Base-by-base conservation (phyloP, 2,113 vertebrate species). In the Phalacrocorax carbo region DNA sequence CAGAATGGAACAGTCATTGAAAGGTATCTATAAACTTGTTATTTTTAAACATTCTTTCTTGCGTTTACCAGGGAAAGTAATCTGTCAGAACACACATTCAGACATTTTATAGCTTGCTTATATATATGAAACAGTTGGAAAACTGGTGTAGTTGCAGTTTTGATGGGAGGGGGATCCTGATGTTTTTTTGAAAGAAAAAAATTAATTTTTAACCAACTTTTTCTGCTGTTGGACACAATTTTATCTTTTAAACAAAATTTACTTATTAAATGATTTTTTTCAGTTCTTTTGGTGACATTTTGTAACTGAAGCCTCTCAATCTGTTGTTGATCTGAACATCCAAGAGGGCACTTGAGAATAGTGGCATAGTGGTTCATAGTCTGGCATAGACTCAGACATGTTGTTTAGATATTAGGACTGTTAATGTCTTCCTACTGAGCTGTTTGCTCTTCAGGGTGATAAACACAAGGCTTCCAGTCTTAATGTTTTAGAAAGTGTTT, bases 1-100 rank as follows among this genome's bases (percentile, higher is more conserved):
- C 99, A 99, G 83, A 99, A 99, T 79, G 99, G 99, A 76, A 99
- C 99, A 72, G 98, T 99, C 97, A 99, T 99, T 95, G 99, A 99
- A 98, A 99, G 99, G 99, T 99, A 98, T 66, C 84, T 88, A 25
- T 89, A 22, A 14, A 23, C 46, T 58, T 88, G 62, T 34, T 78
- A 38, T 20, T 68, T 87, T 38, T 78, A 79, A 85, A 60, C n/a
- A 15, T 76, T 92, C 19, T 90, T 48, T 88, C 29, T 38, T 51
- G 19, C 71, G 46, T 83, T 83, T 83, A 85, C 77, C 32, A 25
- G 18, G 21, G 30, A 10, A 76, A 15, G 18, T 44, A 2, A 1
- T 65, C 44, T 77, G 16, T 81, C 54, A 65, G 22, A 89, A 69
- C 22, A 25, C 1, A 0, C 21, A 25, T 25, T 86, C 19, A 60